These are phyloP conservation scores for Potamarius usumacintae DNA, from an alignment of 2,113 vertebrate species.

Conservation along the genomic window DNA sequence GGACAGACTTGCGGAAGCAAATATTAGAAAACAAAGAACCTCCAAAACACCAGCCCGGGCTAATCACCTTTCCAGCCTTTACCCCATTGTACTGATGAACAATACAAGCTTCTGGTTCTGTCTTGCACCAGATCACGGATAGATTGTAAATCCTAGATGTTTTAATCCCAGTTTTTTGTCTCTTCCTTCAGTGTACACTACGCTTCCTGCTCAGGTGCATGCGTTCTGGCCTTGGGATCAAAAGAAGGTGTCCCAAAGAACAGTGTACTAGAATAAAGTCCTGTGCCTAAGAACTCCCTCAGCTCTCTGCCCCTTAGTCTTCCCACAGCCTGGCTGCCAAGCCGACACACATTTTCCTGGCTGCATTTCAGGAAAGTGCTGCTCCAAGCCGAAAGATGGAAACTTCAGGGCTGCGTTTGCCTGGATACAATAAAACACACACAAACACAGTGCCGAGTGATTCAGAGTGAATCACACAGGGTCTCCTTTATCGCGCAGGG, in stretches of 20 bases:
- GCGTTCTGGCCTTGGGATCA: constrained; percentile 42
- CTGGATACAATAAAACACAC: constrained; percentile 80
- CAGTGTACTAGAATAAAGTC: constrained; percentile 77
- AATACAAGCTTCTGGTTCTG: neutral
- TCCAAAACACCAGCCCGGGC: neutral
- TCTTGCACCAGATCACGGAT: neutral
- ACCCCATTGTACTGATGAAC: constrained; percentile 15
- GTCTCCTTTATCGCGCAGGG: constrained; percentile 58
- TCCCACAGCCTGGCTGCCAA: constrained; percentile 89
- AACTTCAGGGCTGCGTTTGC: constrained; percentile 87
- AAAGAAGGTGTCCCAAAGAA: constrained; percentile 75
- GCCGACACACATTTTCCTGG: constrained; percentile 95
- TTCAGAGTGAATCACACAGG: constrained; percentile 69
- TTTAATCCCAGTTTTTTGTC: constrained; percentile 14
- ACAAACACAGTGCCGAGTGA: constrained; percentile 53
- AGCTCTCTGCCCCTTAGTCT: constrained; percentile 69
- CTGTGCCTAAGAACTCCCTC: constrained; percentile 70
- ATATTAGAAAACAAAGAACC: constrained; percentile 8
- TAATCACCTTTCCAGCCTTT: constrained; percentile 44
- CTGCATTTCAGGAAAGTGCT: constrained; percentile 94
- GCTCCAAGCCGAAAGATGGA: constrained; percentile 84
- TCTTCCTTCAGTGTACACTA: constrained; percentile 22
- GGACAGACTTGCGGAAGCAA: constrained; percentile 63
- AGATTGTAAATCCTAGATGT: neutral
- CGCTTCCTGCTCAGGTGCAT: constrained; percentile 2